Evolutionary conservation across 1,140 invertebrate genomes (phyloP), one percentile per base, ranked within the genome.

Genomic region (Spodoptera litura): DNA sequence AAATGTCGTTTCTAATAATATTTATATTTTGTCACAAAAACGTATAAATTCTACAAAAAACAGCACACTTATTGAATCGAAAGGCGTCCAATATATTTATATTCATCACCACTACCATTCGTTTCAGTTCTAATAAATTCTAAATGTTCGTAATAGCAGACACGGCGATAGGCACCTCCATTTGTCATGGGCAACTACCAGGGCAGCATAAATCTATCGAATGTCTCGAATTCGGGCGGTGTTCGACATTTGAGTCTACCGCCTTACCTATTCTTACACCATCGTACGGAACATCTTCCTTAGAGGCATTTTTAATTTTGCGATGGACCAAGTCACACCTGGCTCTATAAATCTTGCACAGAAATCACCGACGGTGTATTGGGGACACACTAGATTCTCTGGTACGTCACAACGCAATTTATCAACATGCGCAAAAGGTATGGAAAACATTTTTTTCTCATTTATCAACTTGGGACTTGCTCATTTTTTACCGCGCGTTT

Each of bases 181-280:
- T 71, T 71, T 71, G 52, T 71, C 52, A 71, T 71, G 68, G 68
- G 15, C 27, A 71, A 71, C 52, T 71, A 71, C 27, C 51, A 51
- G 31, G 27, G 31, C 10, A 56, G 31, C 52, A 71, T 71, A 71
- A 71, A 71, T 71, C 68, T 56, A 56, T 71, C 52, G 68, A 10
- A 5, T 71, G 52, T 71, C 68, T 71, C 13, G 52, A 35, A 56
- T 71, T 71, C 20, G 20, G 49, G 53, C 52, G 52, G 38, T 71
- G 52, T 71, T 56, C 68, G 68, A 49, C 49, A 70, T 70, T 70
- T 70, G 25, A 49, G 49, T 66, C 62, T 20, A 66, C 62, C 20
- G 49, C 62, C 62, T 44, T 49, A 31, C 66, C 49, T 53, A 52
- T 70, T 70, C 66, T 70, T 20, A 15, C 13, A 27, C 10, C 12